phyloP scores from a whole-genome alignment of 2,113 vertebrate species.

The Thinocorus orbignyianus region DNA sequence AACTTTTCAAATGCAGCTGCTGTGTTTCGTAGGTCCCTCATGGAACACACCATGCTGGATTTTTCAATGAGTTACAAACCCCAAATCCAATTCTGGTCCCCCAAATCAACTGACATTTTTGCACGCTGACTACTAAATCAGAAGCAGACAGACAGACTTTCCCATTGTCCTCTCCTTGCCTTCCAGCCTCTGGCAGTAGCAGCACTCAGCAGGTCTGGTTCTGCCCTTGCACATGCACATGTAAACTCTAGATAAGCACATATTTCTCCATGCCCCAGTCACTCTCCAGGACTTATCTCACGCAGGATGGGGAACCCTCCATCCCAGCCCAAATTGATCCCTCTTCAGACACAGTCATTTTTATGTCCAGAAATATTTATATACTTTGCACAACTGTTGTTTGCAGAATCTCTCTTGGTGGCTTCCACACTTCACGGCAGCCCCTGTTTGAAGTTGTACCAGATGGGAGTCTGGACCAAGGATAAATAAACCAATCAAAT shows the following conservation, averaged over 20 bases:
- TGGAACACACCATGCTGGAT: background rate
- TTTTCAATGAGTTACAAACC: background rate
- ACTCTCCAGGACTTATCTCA: conserved; percentile 32
- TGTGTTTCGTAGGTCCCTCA: background rate
- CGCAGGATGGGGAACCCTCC: background rate
- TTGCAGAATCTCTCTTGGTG: conserved; percentile 69
- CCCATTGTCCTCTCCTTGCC: background rate
- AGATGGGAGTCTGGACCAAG: conserved; percentile 73
- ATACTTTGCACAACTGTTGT: conserved; percentile 56
- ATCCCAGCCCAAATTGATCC: background rate
- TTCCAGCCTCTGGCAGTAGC: background rate
- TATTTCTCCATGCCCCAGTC: background rate
- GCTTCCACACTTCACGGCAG: conserved; percentile 40
- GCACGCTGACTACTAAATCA: background rate
- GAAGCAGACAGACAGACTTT: background rate
- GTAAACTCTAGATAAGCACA: background rate
- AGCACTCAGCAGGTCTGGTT: conserved; percentile 31
- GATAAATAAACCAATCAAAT: conserved; percentile 89
- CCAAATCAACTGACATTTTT: background rate
- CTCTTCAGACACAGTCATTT: conserved; percentile 37
- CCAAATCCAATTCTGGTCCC: background rate
- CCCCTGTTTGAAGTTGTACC: conserved; percentile 77
- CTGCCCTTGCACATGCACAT: conserved; percentile 25
- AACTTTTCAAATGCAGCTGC: background rate
- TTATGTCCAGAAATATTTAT: conserved; percentile 68